Evolutionary conservation across 2,113 vertebrate species (phyloP), one percentile per base, ranked within the genome.

Genomic region (Neomonachus schauinslandi): DNA sequence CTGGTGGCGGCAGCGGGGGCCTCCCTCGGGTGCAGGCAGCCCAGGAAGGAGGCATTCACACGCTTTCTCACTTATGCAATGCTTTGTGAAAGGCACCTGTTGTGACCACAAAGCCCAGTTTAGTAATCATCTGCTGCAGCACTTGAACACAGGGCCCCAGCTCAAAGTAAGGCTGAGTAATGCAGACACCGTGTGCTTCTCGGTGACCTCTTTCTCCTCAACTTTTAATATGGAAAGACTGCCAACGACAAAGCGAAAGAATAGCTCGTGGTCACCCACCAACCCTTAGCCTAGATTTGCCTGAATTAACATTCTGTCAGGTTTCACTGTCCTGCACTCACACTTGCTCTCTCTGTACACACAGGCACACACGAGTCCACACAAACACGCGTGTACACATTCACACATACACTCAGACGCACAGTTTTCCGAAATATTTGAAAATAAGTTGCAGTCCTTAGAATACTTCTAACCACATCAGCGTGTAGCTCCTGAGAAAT

Each of bases 291-390:
- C 26, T 1, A 19, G 22, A 46, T 11, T 76, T 10, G 16, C 53
- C 28, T 18, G 16, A 11, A 6, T 42, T 12, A 4, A 10, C 14
- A 0, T 55, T 16, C 11, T 15, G 21, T 31, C 36, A 0, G 1
- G 0, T 74, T 8, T 4, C 4, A 12, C 55, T 15, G 19, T 5
- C 61, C 61, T 36, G 22, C 22, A 22, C 15, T 18, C 53, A 49
- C 2, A 2, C n/a, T 55, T 18, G 13, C 31, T n/a, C 1, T 93
- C 33, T 77, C 42, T 55, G 18, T 5, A 36, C 49, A 18, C 13
- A 24, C 1, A 0, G 19, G 16, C 10, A 19, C n/a, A 8, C 81
- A 74, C 11, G 9, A 36, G 19, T 36, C 19, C n/a, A 3, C 16
- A n/a, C 22, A 19, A 26, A 49, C 22, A 14, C 7, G 0, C 22